Evolutionary conservation across 2,797 vertebrate species (phyloP), one percentile per base, ranked within the genome.

Genomic region (Catostomus latipinnis): DNA sequence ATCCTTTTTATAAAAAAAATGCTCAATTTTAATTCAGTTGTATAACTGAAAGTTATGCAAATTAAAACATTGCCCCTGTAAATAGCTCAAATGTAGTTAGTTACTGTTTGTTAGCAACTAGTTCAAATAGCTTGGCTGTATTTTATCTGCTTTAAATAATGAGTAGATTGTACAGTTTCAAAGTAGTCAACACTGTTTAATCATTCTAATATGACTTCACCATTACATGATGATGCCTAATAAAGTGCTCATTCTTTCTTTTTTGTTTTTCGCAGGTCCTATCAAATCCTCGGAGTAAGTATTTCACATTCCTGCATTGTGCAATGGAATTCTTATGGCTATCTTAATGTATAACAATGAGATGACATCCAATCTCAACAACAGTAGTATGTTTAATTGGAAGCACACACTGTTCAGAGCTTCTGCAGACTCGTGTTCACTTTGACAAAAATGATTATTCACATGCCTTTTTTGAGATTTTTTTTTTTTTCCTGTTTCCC

Each of bases 221-320:
- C 6, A 66, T 67, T 60, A 14, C 49, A 4, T 61, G n/a, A n/a
- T 1, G 22, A 54, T 70, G 6, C 6, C 0, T 63, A 57, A 72
- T 63, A 34, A 11, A 6, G 14, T 57, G 6, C 16, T 72, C 2
- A 14, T 49, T 76, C 12, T 66, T 43, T 72, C 52, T 8, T 56
- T 73, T 66, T 4, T 90, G 11, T 70, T 86, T 83, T 82, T 71
- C 34, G 52, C 91, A 94, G 94, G 92, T 82, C 78, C 71, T 1
- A 85, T 77, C 73, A 81, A 88, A 84, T 84, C 83, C 13, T 88
- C 89, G n/a, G 91, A 92, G 94, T 95, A 73, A 94, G 94, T 94
- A 86, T 60, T 67, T 79, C 8, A 45, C 1, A 56, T 45, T 73
- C 9, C 11, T 78, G 14, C 0, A 48, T 60, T 65, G 56, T 69